These are phyloP conservation scores for Ovis aries DNA, from an alignment of 2,113 vertebrate genomes.

Conservation along the genomic window ARS-UI_Ramb_v3.0 NC_056059.1:113215501-113216000, in stretches of 20 bases:
- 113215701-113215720: background rate
- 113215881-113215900: background rate
- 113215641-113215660: background rate
- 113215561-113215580: background rate
- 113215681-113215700: background rate
- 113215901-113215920: background rate
- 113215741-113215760: background rate
- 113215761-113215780: background rate
- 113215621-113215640: background rate
- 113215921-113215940: background rate
- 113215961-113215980: background rate
- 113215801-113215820: fast-evolving
- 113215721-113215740: background rate
- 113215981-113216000: background rate
- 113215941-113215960: background rate
- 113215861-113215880: background rate
- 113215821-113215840: background rate
- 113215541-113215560: background rate
- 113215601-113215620: background rate
- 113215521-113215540: background rate
- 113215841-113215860: background rate
- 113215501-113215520: background rate
- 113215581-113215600: background rate
- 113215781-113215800: background rate
- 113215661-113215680: background rate